Percentiles rank a stretch among this genome's conserved stretches.
phyloP scores from a whole-genome alignment of 92 coral and sea anemone genomes.

The Nematostella vectensis region DNA sequence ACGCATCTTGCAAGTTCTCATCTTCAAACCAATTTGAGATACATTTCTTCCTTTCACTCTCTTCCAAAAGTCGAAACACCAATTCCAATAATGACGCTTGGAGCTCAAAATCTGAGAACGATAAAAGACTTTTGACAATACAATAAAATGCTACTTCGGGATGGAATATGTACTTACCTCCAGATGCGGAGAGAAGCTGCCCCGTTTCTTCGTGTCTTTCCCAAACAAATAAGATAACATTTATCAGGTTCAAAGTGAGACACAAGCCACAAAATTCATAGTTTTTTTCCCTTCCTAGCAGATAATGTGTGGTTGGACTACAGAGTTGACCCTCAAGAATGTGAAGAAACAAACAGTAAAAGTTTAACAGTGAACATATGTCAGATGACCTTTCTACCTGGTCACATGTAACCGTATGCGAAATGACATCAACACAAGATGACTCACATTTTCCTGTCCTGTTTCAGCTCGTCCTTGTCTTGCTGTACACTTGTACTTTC shows the following conservation, averaged over 20 bases:
- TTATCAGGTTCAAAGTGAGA: too few relatives aligned
- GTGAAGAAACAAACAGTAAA: too few relatives aligned
- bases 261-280: too few relatives aligned
- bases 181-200: constrained; percentile 21
- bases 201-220: constrained; percentile 23
- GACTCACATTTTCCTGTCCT: constrained; percentile 20
- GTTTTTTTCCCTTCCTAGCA: too few relatives aligned
- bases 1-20: constrained; percentile 23
- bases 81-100: constrained; percentile 54
- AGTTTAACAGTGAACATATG: too few relatives aligned
- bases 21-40: constrained; percentile 22
- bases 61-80: constrained; percentile 36
- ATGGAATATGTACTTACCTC: too few relatives aligned
- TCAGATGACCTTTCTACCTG: too few relatives aligned
- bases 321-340: too few relatives aligned
- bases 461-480: constrained; percentile 10
- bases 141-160: neutral
- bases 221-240: too few relatives aligned
- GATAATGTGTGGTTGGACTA: too few relatives aligned
- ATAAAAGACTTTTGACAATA: neutral
- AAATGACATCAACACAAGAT: too few relatives aligned
- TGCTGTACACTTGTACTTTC: neutral
- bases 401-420: too few relatives aligned
- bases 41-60: constrained; percentile 16
- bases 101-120: constrained; percentile 39